Percentiles rank a stretch among this genome's conserved stretches.
Evolutionary conservation across 2,888 invertebrate genomes (phyloP).

Genomic region (Aleiodes testaceus): DNA sequence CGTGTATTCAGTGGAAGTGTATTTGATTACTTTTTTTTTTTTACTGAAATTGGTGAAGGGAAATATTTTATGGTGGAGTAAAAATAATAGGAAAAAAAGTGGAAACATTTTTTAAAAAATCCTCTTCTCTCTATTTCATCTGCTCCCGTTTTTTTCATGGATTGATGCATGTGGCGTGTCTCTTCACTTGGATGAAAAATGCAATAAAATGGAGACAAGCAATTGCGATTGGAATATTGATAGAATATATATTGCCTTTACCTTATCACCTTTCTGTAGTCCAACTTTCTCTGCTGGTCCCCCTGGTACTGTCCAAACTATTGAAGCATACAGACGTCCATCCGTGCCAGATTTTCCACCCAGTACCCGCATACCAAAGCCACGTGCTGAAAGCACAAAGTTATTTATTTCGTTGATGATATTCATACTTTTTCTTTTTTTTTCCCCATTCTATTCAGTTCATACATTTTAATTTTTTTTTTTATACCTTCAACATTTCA

Average conservation of each 20-base stretch:
- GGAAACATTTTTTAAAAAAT: too few species aligned
- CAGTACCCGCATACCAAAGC: conserved; percentile 95
- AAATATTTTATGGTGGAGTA: too few species aligned
- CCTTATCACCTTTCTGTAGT: conserved; percentile 91
- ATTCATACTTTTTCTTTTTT: neutral
- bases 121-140: too few species aligned
- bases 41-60: too few species aligned
- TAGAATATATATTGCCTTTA: conserved; percentile 62
- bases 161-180: too few species aligned
- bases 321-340: conserved; percentile 90
- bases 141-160: too few species aligned
- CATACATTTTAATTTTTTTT: neutral
- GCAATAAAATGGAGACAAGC: neutral
- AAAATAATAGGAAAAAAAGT: too few species aligned
- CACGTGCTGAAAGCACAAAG: conserved; percentile 76
- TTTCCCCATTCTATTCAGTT: neutral
- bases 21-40: too few species aligned
- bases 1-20: too few species aligned
- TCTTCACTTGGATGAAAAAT: neutral
- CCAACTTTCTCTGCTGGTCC: conserved; percentile 94
- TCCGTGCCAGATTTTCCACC: conserved; percentile 92
- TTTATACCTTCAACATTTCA: too few species aligned
- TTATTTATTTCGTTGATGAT: conserved; percentile 1
- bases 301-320: conserved; percentile 93
- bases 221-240: conserved; percentile 13